Evolutionary conservation across 2,113 vertebrate genomes (phyloP).

Genomic region (Gavialis gangeticus): DNA sequence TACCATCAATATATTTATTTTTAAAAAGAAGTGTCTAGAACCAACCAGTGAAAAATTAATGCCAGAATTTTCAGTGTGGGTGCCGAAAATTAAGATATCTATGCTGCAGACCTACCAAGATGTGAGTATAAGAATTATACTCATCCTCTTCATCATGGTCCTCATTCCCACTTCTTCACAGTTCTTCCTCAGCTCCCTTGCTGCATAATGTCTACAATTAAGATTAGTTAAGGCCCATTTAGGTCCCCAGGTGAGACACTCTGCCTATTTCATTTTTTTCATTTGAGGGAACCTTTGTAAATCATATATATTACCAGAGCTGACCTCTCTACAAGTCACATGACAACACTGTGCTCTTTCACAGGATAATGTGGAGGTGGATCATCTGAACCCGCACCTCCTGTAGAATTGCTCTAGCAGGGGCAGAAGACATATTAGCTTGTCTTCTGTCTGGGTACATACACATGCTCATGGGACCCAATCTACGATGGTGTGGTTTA

Average conservation of each 20-base stretch:
- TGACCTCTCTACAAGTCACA: neutral
- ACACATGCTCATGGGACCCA: too few relatives aligned
- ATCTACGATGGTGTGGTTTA: too few relatives aligned
- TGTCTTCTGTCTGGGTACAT: too few relatives aligned
- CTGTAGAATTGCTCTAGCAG: too few relatives aligned
- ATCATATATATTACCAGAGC: neutral
- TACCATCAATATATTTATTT: neutral
- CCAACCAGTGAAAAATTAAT: neutral
- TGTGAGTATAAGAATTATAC: too few relatives aligned
- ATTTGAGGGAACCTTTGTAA: neutral
- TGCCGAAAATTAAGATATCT: neutral
- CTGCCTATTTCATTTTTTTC: neutral
- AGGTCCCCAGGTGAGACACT: accelerated
- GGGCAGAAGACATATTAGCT: too few relatives aligned
- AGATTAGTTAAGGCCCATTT: neutral
- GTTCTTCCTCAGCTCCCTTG: neutral
- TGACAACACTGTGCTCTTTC: too few relatives aligned
- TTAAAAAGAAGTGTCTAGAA: neutral
- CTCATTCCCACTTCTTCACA: neutral
- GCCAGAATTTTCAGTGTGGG: neutral
- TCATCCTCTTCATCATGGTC: neutral
- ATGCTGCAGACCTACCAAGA: too few relatives aligned
- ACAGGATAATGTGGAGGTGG: neutral
- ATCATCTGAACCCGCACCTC: neutral
- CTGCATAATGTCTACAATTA: accelerated